A percentile compares a stretch with the other conserved stretches of the same genome.
Evolutionary conservation across 2,797 vertebrate genomes (phyloP).

Genomic region (Paguma larvata): DNA sequence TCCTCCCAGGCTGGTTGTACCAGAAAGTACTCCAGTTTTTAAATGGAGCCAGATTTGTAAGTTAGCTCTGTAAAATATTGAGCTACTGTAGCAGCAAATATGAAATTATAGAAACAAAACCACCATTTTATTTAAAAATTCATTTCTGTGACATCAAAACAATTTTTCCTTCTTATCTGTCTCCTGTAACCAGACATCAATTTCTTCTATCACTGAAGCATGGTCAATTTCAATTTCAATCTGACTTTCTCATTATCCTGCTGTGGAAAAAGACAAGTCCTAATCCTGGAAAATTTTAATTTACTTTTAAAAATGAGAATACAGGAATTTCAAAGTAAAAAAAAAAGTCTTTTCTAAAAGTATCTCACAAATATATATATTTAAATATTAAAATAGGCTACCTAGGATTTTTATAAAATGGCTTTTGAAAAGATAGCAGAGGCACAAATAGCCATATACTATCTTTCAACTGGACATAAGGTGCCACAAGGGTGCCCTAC

Average conservation of each 20-base stretch:
- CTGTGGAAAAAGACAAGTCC: slow-evolving; percentile 72
- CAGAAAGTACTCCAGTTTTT: slow-evolving; percentile 66
- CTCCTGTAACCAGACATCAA: slow-evolving; percentile 65
- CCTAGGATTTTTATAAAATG: slow-evolving; percentile 85
- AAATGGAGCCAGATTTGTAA: slow-evolving; percentile 75
- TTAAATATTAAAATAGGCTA: slow-evolving; percentile 87
- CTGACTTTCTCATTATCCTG: slow-evolving; percentile 64
- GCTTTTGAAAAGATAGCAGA: slow-evolving; percentile 83
- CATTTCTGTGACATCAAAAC: slow-evolving; percentile 78
- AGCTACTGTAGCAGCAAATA: slow-evolving; percentile 81
- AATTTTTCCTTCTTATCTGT: slow-evolving; percentile 65
- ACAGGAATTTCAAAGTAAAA: slow-evolving; percentile 77
- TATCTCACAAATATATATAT: slow-evolving; percentile 86
- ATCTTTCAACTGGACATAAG: slow-evolving; percentile 85
- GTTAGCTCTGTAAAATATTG: slow-evolving; percentile 80
- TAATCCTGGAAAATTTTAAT: slow-evolving; percentile 73
- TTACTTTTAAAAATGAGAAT: slow-evolving; percentile 80
- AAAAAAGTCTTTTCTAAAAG: slow-evolving; percentile 80
- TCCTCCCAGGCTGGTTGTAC: slow-evolving; percentile 81
- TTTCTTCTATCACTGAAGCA: slow-evolving; percentile 47
- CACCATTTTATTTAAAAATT: slow-evolving; percentile 75
- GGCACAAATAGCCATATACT: slow-evolving; percentile 67
- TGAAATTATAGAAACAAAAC: slow-evolving; percentile 78
- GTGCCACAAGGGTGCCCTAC: slow-evolving; percentile 81
- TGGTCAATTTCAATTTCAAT: slow-evolving; percentile 20